Conservation (phyloP, 2,888 invertebrate species). For the Agrypnus murinus region DNA sequence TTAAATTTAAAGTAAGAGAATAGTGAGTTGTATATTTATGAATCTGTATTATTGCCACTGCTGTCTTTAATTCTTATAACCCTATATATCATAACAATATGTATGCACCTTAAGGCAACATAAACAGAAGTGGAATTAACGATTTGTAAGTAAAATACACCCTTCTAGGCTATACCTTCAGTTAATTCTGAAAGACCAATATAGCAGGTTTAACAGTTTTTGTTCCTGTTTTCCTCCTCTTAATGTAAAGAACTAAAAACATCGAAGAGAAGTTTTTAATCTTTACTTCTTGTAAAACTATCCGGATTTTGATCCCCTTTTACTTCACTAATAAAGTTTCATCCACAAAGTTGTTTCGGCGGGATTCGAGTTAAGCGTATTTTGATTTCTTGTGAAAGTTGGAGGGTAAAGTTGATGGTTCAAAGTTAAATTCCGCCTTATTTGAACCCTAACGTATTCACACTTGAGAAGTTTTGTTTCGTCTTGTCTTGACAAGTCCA, state of each 20-base stretch:
- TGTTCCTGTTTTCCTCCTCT: too few relatives aligned
- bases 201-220: too few relatives aligned
- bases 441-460: constrained; percentile 55
- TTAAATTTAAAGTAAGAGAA: too few relatives aligned
- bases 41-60: too few relatives aligned
- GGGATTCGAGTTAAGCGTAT: constrained; percentile 48
- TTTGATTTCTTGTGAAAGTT: constrained; percentile 50
- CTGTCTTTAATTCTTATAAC: too few relatives aligned
- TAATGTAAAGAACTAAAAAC: not conserved
- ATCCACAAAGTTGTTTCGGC: constrained; percentile 38
- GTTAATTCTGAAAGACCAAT: too few relatives aligned
- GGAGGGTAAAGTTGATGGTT: constrained; percentile 49
- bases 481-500: constrained; percentile 55
- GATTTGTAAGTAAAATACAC: too few relatives aligned
- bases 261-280: not conserved
- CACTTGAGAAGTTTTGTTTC: constrained; percentile 56
- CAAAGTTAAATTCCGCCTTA: constrained; percentile 54
- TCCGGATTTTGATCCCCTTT: constrained; percentile 4
- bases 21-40: too few relatives aligned
- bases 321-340: constrained; percentile 39
- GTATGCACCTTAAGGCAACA: too few relatives aligned
- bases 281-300: constrained; percentile 15
- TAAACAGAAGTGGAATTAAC: too few relatives aligned
- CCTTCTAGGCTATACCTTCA: too few relatives aligned
- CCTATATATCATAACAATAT: too few relatives aligned